A percentile compares a stretch with the other conserved stretches of the same genome.
Evolutionary conservation across 1,140 invertebrate species (phyloP).

Genomic region (Andricus grossulariae): DNA sequence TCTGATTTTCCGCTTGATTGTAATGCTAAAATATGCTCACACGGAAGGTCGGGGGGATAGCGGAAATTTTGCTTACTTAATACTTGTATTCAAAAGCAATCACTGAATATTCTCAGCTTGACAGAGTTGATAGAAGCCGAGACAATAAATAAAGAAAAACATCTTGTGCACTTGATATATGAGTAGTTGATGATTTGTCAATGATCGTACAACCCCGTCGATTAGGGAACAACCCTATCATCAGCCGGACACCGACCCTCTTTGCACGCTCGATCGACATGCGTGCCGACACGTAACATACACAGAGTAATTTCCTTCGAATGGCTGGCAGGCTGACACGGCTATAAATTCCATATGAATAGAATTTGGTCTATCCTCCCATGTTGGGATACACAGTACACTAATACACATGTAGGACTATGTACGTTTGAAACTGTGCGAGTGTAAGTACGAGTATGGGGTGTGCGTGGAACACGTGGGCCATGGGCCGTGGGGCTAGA

Average conservation of each 20-base stretch:
- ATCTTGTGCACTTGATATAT: background rate
- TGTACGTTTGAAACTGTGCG: conserved; percentile 34
- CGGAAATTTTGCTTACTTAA: no score
- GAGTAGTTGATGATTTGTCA: conserved; percentile 4
- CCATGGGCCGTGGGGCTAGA: conserved; percentile 3
- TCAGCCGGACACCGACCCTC: conserved; percentile 26
- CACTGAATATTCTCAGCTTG: no score
- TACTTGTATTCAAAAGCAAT: no score
- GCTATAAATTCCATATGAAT: conserved; percentile 53
- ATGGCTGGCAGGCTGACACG: conserved; percentile 38
- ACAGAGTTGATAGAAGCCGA: background rate
- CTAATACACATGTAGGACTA: conserved; percentile 46
- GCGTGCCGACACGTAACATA: conserved; percentile 49
- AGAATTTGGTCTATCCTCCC: conserved; percentile 49
- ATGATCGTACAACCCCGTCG: background rate
- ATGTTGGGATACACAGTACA: no score
- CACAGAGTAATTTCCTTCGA: conserved; percentile 52
- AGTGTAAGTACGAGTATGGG: background rate
- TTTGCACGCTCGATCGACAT: conserved; percentile 52
- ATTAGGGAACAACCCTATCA: conserved; percentile 6
- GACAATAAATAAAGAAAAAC: background rate
- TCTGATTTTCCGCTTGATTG: no score
- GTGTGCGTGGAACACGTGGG: conserved; percentile 19
- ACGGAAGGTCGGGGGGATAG: fast-evolving
- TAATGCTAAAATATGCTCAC: no score